Evolutionary conservation across 2,113 vertebrate genomes (phyloP).

Genomic region (Thomomys bottae): DNA sequence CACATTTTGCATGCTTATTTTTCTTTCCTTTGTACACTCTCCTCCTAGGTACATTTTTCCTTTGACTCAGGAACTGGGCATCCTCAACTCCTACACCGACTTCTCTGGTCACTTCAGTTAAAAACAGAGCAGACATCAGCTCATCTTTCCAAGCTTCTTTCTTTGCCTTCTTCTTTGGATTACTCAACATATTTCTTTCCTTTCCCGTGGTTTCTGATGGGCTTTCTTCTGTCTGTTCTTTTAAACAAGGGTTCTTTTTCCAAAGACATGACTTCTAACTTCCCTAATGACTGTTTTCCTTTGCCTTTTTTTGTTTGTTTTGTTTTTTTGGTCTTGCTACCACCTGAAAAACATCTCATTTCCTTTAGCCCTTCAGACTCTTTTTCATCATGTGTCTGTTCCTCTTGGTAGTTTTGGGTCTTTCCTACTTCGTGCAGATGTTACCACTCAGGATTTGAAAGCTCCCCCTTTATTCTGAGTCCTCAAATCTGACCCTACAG

Average conservation of each 20-base stretch:
- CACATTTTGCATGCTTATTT: neutral
- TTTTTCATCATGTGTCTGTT: neutral
- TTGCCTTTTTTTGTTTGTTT: neutral
- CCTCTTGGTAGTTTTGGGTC: neutral
- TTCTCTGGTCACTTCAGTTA: neutral
- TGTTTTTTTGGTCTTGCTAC: constrained; percentile 15
- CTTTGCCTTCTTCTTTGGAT: neutral
- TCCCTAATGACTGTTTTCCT: neutral
- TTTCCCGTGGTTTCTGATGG: neutral
- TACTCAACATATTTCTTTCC: neutral
- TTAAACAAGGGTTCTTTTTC: neutral
- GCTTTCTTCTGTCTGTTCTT: neutral
- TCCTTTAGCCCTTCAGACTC: neutral
- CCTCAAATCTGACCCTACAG: neutral
- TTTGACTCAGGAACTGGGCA: neutral
- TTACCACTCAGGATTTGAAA: neutral
- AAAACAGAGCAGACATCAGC: neutral
- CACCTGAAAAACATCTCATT: constrained; percentile 29
- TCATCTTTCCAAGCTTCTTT: neutral
- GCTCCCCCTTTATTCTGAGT: neutral
- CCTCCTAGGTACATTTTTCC: neutral
- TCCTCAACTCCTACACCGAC: neutral
- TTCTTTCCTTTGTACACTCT: neutral
- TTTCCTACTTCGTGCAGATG: neutral
- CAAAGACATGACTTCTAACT: neutral